Percentiles rank a stretch among this genome's conserved stretches.
phyloP scores from a whole-genome alignment of 2,113 vertebrate species.

The Archilochus colubris region DNA sequence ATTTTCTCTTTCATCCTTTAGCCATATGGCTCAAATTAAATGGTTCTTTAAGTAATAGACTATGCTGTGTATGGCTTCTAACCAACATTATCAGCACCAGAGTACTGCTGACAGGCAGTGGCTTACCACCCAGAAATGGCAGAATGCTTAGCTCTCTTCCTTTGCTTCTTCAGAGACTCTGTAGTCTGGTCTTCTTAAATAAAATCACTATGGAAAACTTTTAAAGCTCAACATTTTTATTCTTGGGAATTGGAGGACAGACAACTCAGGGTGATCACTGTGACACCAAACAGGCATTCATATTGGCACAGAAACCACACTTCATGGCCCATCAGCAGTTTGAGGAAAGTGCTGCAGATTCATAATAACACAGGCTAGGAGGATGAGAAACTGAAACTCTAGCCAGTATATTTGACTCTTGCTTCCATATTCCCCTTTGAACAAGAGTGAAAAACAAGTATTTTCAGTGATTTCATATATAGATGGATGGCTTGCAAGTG shows the following conservation, averaged over 20 bases:
- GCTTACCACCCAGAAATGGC: neutral
- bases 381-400: neutral
- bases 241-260: neutral
- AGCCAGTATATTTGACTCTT: neutral
- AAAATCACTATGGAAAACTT: neutral
- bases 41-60: neutral
- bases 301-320: neutral
- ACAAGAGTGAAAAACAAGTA: neutral
- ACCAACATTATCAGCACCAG: neutral
- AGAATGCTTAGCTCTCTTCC: neutral
- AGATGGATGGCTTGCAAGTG: neutral
- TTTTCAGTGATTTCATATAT: neutral
- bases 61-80: neutral
- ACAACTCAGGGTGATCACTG: too few species aligned
- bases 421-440: neutral
- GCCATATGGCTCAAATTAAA: neutral
- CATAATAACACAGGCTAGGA: accelerated
- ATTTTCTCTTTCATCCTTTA: neutral
- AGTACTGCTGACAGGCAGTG: neutral
- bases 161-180: neutral
- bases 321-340: neutral
- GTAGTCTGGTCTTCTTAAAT: neutral
- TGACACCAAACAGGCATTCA: accelerated
- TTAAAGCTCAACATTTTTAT: neutral
- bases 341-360: neutral